Base-by-base conservation (phyloP, 1,140 invertebrate species). In the Apis cerana region DNA sequence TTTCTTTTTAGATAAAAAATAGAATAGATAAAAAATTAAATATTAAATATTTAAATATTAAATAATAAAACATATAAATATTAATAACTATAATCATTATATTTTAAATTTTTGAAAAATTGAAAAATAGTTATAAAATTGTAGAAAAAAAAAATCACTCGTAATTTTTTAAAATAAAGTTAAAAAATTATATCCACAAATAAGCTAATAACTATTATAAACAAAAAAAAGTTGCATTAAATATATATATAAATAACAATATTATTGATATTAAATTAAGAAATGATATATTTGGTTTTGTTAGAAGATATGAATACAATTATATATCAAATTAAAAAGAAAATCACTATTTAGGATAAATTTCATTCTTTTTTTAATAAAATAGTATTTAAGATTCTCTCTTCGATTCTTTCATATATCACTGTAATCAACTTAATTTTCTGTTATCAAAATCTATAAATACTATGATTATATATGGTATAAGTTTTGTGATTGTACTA, bases 1-100 rank as follows among this genome's bases (percentile, higher is more conserved):
- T 48, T 68, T 68, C 10, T n/a, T n/a, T 48, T 15, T n/a, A 48
- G 2, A 33, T 33, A 33, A 33, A 33, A 33, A 33, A 33, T 33
- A 33, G 33, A 33, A 33, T 68, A n/a, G 12, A 17, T 65, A 10
- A 12, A 43, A 21, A 9, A 12, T 65, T 7, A 1, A 65, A 1
- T 9, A 19, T 12, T 0, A 43, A 65, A 12, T 11, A 12, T 0
- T n/a, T n/a, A n/a, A n/a, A n/a, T n/a, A n/a, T n/a, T n/a, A n/a
- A n/a, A n/a, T 12, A 43, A 9, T 43, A 43, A 43, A 43, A 7
- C 0, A 43, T 43, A 43, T 43, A 43, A 43, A 43, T 43, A 43
- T 43, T 43, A 43, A 43, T 43, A 43, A 43, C 33, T 5, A 43
- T 43, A 43, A 0, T 33, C 33, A 43, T 43, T 43, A 43, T 43